Evolutionary conservation across 2,888 invertebrate genomes (phyloP), one percentile per base, ranked within the genome.

Genomic region (Trachelus tabidus): DNA sequence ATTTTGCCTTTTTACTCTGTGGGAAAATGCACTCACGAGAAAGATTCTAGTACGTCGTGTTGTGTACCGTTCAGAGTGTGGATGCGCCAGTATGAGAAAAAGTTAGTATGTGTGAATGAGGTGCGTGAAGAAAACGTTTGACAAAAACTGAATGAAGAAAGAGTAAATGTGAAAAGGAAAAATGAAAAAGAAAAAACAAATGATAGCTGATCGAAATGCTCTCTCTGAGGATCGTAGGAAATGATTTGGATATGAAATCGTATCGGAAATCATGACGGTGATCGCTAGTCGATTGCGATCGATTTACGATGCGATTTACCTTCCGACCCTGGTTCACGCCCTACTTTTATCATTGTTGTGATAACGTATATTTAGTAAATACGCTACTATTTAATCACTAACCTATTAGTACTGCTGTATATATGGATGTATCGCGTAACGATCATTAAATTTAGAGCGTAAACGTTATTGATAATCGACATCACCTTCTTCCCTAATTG

Each of bases 261-360:
- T 56, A 56, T 56, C 56, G 9, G 56, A 23, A 56, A 56, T 56
- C 56, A 23, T 56, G 40, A 56, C 0, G 9, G 9, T 23, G 56
- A 56, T 56, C 56, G 56, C 23, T 56, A 56, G 56, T 23, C 56
- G 56, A 56, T 56, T 9, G 23, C 56, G 23, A 56, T 56, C 9
- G 9, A 56, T 23, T 56, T 56, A 56, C 33, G 71, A 71, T 31
- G 31, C 71, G 71, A 71, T 56, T 56, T 56, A 33, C 31, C 71
- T 71, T 71, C 31, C 31, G 9, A 12, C 33, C 71, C 71, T 74
- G 71, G 31, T 71, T 34, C 71, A 71, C 71, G 71, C 71, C 81
- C 82, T 84, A 87, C 89, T 88, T 89, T 90, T 88, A 90, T 91
- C 89, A 89, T 91, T 88, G 90, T 90, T 91, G 91, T 91, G 91